A percentile compares a stretch with the other conserved stretches of the same genome.
These are phyloP conservation scores for Coenonympha glycerion DNA, from an alignment of 2,888 invertebrate genomes.

Conservation along the genomic window DNA sequence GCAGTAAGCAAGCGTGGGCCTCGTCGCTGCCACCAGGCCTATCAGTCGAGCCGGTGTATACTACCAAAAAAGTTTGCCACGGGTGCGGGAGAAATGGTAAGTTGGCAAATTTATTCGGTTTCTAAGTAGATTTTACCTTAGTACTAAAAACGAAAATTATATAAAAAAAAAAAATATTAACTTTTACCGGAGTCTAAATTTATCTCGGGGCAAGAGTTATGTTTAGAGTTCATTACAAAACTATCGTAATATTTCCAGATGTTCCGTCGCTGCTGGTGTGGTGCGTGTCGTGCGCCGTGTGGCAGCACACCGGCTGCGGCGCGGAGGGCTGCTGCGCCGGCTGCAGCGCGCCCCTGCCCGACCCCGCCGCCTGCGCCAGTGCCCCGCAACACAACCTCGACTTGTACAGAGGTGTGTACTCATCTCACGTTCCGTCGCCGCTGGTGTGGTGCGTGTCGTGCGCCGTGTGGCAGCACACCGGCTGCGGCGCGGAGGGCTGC, in stretches of 20 bases:
- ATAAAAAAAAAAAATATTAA: too few species aligned
- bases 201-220: too few species aligned
- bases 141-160: too few species aligned
- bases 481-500: constrained; percentile 45
- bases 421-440: constrained; percentile 60
- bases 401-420: constrained; percentile 38
- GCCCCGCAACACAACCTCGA: constrained; percentile 28
- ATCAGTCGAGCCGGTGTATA: constrained; percentile 61
- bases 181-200: too few species aligned
- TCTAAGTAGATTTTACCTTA: too few species aligned
- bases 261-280: constrained; percentile 56
- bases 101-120: too few species aligned
- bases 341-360: constrained; percentile 39
- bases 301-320: constrained; percentile 67
- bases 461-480: constrained; percentile 62
- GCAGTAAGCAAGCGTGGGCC: constrained; percentile 56
- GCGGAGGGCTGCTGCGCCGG: constrained; percentile 34
- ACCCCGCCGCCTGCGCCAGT: constrained; percentile 40
- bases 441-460: constrained; percentile 59
- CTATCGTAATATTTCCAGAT: neutral
- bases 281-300: constrained; percentile 52
- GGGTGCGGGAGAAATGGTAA: constrained; percentile 67
- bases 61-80: constrained; percentile 62
- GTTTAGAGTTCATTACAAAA: too few species aligned
- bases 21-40: constrained; percentile 58